These are phyloP conservation scores for Amphimedon queenslandica DNA, from an alignment of 37 sponge, comb jelly and placozoan genomes.

Conservation along the genomic window DNA sequence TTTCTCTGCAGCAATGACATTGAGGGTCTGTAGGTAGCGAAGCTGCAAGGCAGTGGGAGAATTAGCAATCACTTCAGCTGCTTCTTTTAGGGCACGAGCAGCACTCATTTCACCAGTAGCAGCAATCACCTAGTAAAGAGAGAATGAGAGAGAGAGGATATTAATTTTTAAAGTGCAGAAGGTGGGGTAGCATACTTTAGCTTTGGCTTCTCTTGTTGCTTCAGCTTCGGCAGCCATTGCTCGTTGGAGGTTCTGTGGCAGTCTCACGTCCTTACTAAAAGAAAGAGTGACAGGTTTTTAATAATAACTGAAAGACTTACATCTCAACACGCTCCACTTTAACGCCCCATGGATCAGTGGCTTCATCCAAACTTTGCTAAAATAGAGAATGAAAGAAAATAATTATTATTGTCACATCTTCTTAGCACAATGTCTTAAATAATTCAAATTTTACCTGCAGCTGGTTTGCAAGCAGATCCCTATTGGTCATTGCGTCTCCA, in stretches of 20 bases:
- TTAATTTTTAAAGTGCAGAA: not conserved
- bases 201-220: conserved; percentile 90
- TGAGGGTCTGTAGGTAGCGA: conserved; percentile 96
- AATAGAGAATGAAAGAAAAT: not conserved
- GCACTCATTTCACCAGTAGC: conserved; percentile 96
- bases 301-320: conserved; percentile 27
- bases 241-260: conserved; percentile 84
- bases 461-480: conserved; percentile 67
- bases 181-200: conserved; percentile 62
- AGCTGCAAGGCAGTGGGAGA: conserved; percentile 96
- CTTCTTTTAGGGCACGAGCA: conserved; percentile 91
- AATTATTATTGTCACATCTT: not conserved
- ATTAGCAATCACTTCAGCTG: conserved; percentile 84
- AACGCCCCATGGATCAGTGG: conserved; percentile 97
- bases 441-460: conserved; percentile 60
- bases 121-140: conserved; percentile 73
- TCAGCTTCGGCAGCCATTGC: conserved; percentile 99
- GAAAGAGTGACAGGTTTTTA: not conserved
- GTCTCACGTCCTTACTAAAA: conserved; percentile 91
- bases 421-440: not conserved
- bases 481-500: conserved; percentile 69
- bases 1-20: conserved; percentile 86
- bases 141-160: not conserved
- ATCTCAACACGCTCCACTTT: conserved; percentile 90
- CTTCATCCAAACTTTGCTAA: conserved; percentile 72